Percentiles rank a stretch among this genome's conserved stretches.
Conservation (phyloP, 92 coral and sea anemone species). For the Phymanthus crucifer region DNA sequence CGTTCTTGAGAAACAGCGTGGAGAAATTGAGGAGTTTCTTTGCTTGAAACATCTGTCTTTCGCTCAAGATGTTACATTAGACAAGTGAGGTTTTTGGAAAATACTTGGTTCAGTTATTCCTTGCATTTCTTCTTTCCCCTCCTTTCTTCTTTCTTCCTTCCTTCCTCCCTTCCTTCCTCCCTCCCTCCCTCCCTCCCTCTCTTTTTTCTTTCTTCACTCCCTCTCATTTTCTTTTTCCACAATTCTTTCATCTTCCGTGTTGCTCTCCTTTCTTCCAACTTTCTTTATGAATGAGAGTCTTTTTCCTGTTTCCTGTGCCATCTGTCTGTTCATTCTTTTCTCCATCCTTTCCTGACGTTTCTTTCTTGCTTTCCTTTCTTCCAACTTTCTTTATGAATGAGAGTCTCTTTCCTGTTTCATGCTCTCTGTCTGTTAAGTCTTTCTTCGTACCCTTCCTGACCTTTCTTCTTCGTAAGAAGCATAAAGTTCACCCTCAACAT, state of each 20-base stretch:
- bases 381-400: too few relatives aligned
- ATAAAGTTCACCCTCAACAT: background rate
- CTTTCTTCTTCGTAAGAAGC: too few relatives aligned
- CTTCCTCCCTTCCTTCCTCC: background rate
- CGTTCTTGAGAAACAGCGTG: conserved; percentile 25
- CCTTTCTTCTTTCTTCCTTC: background rate
- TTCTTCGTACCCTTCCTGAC: background rate
- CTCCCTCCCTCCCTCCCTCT: background rate
- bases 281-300: too few relatives aligned
- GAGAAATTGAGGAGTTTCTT: conserved; percentile 39
- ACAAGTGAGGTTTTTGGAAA: conserved; percentile 34
- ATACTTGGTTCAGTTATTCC: background rate
- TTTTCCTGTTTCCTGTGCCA: background rate
- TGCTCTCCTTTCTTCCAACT: background rate
- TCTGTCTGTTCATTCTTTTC: background rate
- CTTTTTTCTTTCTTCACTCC: background rate
- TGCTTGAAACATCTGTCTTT: conserved; percentile 49
- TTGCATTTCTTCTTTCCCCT: background rate
- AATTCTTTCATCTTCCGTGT: background rate
- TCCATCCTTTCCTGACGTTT: background rate
- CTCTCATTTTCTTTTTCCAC: background rate
- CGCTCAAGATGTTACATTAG: conserved; percentile 28
- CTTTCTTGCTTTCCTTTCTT: background rate
- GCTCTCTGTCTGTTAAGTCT: background rate
- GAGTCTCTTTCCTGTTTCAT: background rate